Percentiles rank a stretch among this genome's conserved stretches.
Evolutionary conservation across 2,888 invertebrate genomes (phyloP).

Genomic region (Pterostichus niger): DNA sequence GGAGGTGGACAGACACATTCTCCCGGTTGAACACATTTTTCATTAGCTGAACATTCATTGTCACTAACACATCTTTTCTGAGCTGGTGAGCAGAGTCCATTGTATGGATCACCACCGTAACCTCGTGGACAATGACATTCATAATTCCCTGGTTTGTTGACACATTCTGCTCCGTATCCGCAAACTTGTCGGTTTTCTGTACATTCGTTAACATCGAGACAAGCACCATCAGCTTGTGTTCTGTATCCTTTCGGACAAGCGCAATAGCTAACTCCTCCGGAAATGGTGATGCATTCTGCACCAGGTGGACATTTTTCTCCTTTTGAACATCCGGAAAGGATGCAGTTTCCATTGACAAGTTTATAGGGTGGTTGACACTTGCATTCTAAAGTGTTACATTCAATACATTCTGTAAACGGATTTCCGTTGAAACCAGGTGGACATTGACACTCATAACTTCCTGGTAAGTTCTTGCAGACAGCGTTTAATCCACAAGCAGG

Average conservation of each 20-base stretch:
- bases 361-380: conserved; percentile 94
- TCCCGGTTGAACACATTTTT: conserved; percentile 94
- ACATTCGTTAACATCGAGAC: conserved; percentile 92
- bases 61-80: conserved; percentile 91
- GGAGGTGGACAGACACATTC: conserved; percentile 95
- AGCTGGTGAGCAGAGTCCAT: conserved; percentile 89
- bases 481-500: conserved; percentile 93
- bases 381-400: conserved; percentile 90
- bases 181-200: conserved; percentile 87
- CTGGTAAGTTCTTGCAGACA: conserved; percentile 94
- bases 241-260: conserved; percentile 94
- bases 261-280: conserved; percentile 94
- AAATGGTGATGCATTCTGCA: conserved; percentile 93
- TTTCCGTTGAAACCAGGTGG: conserved; percentile 93
- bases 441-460: conserved; percentile 95
- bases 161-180: conserved; percentile 92
- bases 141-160: conserved; percentile 88
- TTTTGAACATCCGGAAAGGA: conserved; percentile 89
- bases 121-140: conserved; percentile 90
- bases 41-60: conserved; percentile 90
- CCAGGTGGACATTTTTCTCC: conserved; percentile 90
- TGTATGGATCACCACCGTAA: conserved; percentile 89
- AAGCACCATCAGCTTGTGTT: conserved; percentile 88
- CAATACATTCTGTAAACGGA: conserved; percentile 92
- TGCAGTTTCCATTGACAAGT: conserved; percentile 90